Conservation (phyloP, 2,113 vertebrate species). For the Brevimyrus niger region DNA sequence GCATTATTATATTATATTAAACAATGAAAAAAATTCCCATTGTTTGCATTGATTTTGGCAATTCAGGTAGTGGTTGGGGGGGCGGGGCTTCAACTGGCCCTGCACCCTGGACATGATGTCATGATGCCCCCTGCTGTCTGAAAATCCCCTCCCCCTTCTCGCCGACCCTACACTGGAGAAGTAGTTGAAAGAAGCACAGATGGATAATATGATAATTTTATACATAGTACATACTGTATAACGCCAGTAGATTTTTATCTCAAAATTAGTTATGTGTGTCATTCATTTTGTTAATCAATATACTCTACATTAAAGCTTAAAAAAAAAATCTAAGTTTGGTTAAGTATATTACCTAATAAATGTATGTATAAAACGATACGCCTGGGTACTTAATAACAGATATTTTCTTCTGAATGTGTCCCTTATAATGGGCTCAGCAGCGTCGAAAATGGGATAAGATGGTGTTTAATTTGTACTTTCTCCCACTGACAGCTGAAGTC, state of each 20-base stretch:
- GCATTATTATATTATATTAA: not conserved
- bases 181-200: not conserved
- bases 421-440: not conserved
- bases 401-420: not conserved
- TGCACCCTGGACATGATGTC: not conserved
- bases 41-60: not conserved
- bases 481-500: not conserved
- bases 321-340: not conserved
- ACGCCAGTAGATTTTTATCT: not conserved
- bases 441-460: not conserved
- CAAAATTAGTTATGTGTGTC: not conserved
- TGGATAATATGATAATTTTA: not conserved
- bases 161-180: not conserved
- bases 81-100: not conserved
- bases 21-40: not conserved
- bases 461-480: not conserved
- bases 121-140: not conserved
- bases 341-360: not conserved
- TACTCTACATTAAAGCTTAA: not conserved
- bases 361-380: not conserved
- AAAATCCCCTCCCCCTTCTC: not conserved
- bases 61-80: not conserved
- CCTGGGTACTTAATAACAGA: not conserved
- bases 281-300: not conserved
- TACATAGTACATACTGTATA: not conserved